A percentile compares a stretch with the other conserved stretches of the same genome.
Conservation (phyloP, 2,113 vertebrate species). For the Crotophaga sulcirostris region DNA sequence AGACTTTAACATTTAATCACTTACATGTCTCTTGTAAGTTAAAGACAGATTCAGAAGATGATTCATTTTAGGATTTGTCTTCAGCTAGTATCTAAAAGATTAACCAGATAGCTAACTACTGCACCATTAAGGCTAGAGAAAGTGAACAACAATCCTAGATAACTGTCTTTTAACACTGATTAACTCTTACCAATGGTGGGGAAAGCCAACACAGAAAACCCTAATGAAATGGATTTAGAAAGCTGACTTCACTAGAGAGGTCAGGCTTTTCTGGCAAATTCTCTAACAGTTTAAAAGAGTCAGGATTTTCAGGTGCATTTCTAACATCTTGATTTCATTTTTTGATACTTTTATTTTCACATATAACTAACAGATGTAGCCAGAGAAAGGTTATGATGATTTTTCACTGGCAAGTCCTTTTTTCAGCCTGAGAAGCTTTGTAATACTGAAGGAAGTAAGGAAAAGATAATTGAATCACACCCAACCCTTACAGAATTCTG, state of each 20-base stretch:
- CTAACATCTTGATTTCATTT: not conserved
- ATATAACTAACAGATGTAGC: not conserved
- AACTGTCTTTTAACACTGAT: not conserved
- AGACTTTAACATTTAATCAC: not conserved
- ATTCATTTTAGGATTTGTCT: not conserved
- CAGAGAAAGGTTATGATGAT: not conserved
- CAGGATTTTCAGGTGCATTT: not conserved
- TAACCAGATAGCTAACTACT: not conserved
- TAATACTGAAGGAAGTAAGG: not conserved
- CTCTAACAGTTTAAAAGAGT: not conserved
- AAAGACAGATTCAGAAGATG: not conserved
- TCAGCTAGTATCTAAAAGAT: not conserved
- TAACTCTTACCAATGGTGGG: fast-evolving
- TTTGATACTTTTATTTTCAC: not conserved
- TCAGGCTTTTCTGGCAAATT: not conserved
- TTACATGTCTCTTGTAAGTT: not conserved
- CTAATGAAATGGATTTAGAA: not conserved
- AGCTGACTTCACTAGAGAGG: not conserved
- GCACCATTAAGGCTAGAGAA: not conserved
- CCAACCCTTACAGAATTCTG: not conserved
- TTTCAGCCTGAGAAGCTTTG: not conserved
- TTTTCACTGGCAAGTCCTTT: not conserved
- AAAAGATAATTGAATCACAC: not conserved
- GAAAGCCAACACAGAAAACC: not conserved
- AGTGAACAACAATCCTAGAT: not conserved